These are phyloP conservation scores for Procambarus virginalis DNA, from an alignment of 1,140 invertebrate genomes.

Conservation along the genomic window DNA sequence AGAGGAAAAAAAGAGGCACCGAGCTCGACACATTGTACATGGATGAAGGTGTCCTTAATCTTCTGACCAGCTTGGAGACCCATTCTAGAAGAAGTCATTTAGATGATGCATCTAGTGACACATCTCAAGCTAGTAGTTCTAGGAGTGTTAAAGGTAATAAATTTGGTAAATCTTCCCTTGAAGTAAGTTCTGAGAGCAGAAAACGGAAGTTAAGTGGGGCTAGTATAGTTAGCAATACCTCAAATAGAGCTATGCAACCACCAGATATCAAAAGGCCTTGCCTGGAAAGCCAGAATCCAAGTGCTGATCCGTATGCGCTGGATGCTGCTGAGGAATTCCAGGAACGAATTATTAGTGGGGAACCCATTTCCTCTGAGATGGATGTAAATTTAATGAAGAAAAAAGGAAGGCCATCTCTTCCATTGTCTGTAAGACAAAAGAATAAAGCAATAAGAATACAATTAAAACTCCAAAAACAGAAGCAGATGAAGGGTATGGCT, in stretches of 20 bases:
- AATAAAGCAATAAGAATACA: constrained; percentile 57
- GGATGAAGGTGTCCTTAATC: constrained; percentile 68
- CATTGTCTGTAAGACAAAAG: constrained; percentile 49
- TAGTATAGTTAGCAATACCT: constrained; percentile 43
- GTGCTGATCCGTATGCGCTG: constrained; percentile 45
- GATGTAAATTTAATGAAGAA: constrained; percentile 29
- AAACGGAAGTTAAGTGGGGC: constrained; percentile 60
- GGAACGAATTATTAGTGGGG: not conserved
- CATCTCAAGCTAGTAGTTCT: constrained; percentile 56
- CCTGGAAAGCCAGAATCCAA: constrained; percentile 36
- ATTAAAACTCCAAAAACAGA: constrained; percentile 56
- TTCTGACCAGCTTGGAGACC: constrained; percentile 60
- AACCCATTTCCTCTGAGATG: not conserved
- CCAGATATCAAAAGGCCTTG: constrained; percentile 55
- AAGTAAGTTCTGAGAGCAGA: constrained; percentile 22
- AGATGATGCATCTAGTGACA: constrained; percentile 63
- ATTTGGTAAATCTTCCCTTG: constrained; percentile 8
- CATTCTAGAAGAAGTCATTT: constrained; percentile 46
- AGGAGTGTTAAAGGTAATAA: constrained; percentile 53
- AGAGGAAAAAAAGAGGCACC: constrained; percentile 58
- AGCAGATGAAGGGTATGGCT: constrained; percentile 18
- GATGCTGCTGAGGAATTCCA: constrained; percentile 42
- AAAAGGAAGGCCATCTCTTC: constrained; percentile 50
- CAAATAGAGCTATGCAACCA: constrained; percentile 50
- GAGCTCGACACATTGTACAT: constrained; percentile 65